phyloP scores from a whole-genome alignment of 2,113 vertebrate species.

The Tretioscincus oriximinensis region DNA sequence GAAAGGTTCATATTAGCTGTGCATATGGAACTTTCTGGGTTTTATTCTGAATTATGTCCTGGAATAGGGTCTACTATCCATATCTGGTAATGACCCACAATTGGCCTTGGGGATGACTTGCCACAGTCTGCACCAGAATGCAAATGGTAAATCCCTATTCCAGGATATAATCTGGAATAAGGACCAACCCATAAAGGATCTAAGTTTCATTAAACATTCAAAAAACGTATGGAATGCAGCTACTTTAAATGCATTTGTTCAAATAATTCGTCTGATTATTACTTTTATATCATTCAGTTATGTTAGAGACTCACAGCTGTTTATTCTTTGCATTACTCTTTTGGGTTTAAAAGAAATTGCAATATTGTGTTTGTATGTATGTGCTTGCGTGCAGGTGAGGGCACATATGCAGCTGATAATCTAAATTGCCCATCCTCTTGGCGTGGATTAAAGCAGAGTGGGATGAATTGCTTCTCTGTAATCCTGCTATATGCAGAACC shows the following conservation, averaged over 20 bases:
- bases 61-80: too few relatives aligned
- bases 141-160: too few relatives aligned
- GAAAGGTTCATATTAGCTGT: background rate
- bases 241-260: too few relatives aligned
- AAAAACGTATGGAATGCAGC: background rate
- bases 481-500: slow-evolving; percentile 70
- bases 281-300: background rate
- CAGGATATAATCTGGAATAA: too few relatives aligned
- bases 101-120: too few relatives aligned
- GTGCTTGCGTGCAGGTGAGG: background rate
- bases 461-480: slow-evolving; percentile 60
- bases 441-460: slow-evolving; percentile 63
- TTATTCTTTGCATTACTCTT: background rate
- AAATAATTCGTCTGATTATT: too few relatives aligned
- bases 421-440: slow-evolving; percentile 61
- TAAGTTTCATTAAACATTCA: background rate
- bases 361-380: slow-evolving; percentile 35
- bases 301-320: background rate
- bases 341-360: background rate
- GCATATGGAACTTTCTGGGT: background rate
- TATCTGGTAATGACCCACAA: too few relatives aligned
- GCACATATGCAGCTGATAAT: slow-evolving; percentile 48
- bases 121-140: too few relatives aligned
- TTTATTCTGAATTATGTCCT: too few relatives aligned
- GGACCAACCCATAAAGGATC: too few relatives aligned